Percentiles rank a stretch among this genome's conserved stretches.
Conservation (phyloP, 2,113 vertebrate species). For the Hystrix cristata region DNA sequence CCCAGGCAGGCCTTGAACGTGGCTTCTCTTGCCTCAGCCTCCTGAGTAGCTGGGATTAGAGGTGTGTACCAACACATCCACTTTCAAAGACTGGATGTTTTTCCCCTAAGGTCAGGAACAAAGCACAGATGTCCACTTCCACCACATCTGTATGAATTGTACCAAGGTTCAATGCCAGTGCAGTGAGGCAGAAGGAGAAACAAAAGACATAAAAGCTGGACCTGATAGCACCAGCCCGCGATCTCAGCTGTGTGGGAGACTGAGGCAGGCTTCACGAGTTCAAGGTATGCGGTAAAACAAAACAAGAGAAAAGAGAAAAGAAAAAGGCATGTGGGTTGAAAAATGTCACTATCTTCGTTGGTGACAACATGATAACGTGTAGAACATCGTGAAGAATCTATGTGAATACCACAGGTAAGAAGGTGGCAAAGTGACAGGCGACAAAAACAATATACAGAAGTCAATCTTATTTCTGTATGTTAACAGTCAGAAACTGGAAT, state of each 20-base stretch:
- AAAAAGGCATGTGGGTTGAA: background rate
- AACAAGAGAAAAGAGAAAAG: background rate
- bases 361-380: background rate
- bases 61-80: background rate
- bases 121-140: background rate
- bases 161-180: background rate
- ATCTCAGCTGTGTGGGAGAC: background rate
- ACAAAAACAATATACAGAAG: background rate
- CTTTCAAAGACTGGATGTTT: background rate
- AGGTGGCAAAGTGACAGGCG: background rate
- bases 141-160: background rate
- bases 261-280: background rate
- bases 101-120: background rate
- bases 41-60: background rate
- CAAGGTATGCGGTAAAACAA: background rate
- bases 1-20: background rate
- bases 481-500: background rate
- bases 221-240: background rate
- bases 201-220: background rate
- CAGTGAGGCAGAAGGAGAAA: background rate
- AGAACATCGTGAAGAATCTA: background rate
- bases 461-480: background rate
- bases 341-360: background rate
- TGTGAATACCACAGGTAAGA: background rate
- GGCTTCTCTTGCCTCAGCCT: background rate